Conservation (phyloP, 2,113 vertebrate genomes). For the Sphaerodactylus townsendi region DNA sequence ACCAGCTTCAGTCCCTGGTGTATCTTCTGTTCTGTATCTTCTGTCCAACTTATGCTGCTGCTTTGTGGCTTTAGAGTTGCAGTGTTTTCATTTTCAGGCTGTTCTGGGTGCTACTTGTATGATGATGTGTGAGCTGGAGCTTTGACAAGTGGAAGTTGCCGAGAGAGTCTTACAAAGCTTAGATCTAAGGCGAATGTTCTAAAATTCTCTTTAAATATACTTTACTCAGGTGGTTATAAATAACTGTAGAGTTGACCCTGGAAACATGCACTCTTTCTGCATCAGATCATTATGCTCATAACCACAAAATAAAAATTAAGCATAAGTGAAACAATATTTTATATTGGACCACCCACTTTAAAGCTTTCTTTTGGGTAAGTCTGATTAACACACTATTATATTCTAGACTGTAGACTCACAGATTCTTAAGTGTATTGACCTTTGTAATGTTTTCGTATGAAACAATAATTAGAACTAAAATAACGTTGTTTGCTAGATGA, state of each 20-base stretch:
- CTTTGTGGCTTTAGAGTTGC: background rate
- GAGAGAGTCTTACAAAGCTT: background rate
- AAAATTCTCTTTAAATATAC: background rate
- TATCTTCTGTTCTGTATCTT: background rate
- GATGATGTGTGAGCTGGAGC: background rate
- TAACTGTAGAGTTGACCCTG: background rate
- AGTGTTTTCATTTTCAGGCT: background rate
- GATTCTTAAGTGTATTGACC: background rate
- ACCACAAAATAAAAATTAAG: background rate
- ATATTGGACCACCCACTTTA: background rate
- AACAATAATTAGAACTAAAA: background rate
- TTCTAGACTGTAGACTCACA: background rate
- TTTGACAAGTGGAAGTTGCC: background rate
- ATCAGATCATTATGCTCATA: background rate
- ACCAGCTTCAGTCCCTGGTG: background rate
- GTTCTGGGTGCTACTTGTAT: background rate
- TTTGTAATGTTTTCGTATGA: background rate
- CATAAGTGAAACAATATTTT: background rate
- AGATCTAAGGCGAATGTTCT: background rate
- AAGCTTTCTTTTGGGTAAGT: background rate
- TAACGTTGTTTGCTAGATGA: background rate
- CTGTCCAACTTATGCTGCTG: background rate
- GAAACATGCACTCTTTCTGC: background rate
- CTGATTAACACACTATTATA: background rate
- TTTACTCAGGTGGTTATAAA: background rate